Evolutionary conservation across 1,140 invertebrate genomes (phyloP), one percentile per base, ranked within the genome.

Genomic region (Oncopodura yosiiana): DNA sequence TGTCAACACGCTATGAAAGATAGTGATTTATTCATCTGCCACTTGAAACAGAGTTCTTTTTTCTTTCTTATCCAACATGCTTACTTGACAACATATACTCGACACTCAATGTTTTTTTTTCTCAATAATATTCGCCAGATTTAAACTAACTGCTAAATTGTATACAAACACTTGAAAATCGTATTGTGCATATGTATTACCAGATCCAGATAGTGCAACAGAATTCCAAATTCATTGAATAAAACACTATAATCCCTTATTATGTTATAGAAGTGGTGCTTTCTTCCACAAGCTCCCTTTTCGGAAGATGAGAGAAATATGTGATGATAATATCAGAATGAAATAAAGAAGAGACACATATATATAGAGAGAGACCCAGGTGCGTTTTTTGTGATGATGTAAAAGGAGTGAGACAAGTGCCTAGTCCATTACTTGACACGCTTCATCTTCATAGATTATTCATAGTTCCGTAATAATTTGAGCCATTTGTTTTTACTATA

Each of bases 381-480:
- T 56, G 54, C 41, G 48, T 36, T 56, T 56, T 56, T 56, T 56
- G 36, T 23, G 16, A 3, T 19, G 24, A 37, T 41, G 19, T n/a
- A n/a, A 48, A 19, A 49, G 37, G 53, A 46, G 36, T 11, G 29
- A 50, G 29, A 45, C 39, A 56, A 29, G 48, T 56, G 54, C 39
- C 54, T 29, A 56, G 46, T 46, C 49, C 43, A 45, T 53, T 52
- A 58, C 42, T 26, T 24, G 29, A 52, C 34, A 53, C 42, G 44
- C 46, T 58, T 43, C 27, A 51, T 58, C 56, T 48, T 58, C 49
- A 58, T 58, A 52, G 52, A 51, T 58, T 52, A 58, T 58, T 58
- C 49, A 58, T 58, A 56, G n/a, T 43, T 48, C 26, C n/a, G 32
- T 29, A 52, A 45, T 58, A 58, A 58, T 58, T 58, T 52, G 23